Conservation (phyloP, 2,797 vertebrate genomes). For the Thaleichthys pacificus region DNA sequence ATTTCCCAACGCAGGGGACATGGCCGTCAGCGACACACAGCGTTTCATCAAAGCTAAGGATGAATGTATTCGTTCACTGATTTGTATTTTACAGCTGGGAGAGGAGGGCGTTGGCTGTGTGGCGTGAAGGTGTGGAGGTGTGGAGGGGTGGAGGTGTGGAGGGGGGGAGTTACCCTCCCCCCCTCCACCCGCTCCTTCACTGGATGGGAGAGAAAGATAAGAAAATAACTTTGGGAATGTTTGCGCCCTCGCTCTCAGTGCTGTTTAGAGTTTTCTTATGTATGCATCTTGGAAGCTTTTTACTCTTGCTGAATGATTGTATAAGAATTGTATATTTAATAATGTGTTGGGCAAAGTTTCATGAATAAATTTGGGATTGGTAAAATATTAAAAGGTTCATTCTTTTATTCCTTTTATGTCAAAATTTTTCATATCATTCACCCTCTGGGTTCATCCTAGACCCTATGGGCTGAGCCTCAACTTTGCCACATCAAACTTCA, state of each 20-base stretch:
- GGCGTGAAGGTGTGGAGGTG: neutral
- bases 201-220: conserved; percentile 27
- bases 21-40: conserved; percentile 35
- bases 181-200: conserved; percentile 26
- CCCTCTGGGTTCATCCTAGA: neutral
- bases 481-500: neutral
- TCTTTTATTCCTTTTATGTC: neutral
- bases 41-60: conserved; percentile 11
- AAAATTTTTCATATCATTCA: neutral
- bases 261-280: conserved; percentile 54
- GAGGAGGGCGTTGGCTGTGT: conserved; percentile 32
- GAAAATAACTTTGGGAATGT: conserved; percentile 11
- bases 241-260: conserved; percentile 52
- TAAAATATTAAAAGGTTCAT: conserved; percentile 33
- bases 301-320: conserved; percentile 70
- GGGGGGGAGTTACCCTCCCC: neutral
- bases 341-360: conserved; percentile 58
- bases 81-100: conserved; percentile 61
- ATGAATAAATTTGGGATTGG: conserved; percentile 57
- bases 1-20: conserved; percentile 63
- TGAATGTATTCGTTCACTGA: conserved; percentile 76
- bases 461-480: neutral
- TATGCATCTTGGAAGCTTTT: conserved; percentile 71
- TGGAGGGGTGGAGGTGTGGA: too few species aligned
- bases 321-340: conserved; percentile 72